Percentiles rank a stretch among this genome's conserved stretches.
phyloP scores from a whole-genome alignment of 1,140 invertebrate genomes.

The Caenorhabditis latens region DNA sequence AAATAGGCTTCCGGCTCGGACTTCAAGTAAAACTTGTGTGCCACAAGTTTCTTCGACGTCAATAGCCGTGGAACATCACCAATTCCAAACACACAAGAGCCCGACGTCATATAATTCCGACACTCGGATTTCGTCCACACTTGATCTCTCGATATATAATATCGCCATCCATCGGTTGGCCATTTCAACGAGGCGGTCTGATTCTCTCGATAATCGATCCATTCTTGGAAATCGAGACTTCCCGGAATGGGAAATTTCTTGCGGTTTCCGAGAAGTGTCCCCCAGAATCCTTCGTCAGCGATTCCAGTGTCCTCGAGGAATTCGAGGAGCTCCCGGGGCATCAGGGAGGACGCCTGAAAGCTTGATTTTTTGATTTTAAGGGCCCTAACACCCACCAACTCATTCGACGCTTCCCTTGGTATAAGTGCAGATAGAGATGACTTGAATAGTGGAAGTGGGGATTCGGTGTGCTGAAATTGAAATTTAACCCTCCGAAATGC shows the following conservation, averaged over 20 bases:
- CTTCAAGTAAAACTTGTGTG: conserved; percentile 26
- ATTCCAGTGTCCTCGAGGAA: conserved; percentile 25
- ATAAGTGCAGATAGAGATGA: neutral
- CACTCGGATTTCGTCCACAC: neutral
- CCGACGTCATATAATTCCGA: neutral
- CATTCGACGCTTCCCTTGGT: conserved; percentile 24
- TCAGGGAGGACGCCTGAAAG: neutral
- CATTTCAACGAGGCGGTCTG: neutral
- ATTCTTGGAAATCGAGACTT: neutral
- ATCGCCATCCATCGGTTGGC: neutral
- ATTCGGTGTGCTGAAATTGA: neutral
- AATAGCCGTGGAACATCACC: conserved; percentile 11
- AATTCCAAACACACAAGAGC: conserved; percentile 29
- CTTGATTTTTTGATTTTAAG: neutral
- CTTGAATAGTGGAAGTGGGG: conserved; percentile 36
- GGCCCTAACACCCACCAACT: neutral
- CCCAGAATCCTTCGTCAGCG: conserved; percentile 43
- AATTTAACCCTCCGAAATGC: too few species aligned
- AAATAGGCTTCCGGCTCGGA: conserved; percentile 36
- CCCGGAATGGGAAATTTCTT: conserved; percentile 1
- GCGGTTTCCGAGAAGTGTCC: neutral
- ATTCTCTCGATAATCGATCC: neutral
- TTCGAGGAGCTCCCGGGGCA: neutral
- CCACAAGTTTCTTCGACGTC: neutral
- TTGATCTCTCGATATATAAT: conserved; percentile 43